phyloP scores from a whole-genome alignment of 2,113 vertebrate species.

The Willisornis vidua region DNA sequence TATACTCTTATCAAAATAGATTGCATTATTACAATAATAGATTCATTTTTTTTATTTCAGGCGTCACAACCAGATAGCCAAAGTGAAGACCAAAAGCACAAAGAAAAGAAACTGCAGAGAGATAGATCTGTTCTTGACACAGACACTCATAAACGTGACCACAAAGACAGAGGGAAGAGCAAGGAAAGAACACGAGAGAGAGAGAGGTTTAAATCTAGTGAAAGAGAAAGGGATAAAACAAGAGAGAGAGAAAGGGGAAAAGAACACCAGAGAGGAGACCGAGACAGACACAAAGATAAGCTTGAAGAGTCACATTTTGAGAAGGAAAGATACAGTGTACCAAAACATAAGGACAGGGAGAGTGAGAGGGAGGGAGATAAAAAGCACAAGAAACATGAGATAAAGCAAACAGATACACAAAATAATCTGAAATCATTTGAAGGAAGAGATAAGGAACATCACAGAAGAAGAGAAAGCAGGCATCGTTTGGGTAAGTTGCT shows the following conservation, averaged over 20 bases:
- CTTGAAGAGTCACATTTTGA: background rate
- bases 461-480: constrained; percentile 47
- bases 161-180: constrained; percentile 47
- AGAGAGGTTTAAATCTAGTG: constrained; percentile 55
- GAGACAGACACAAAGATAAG: background rate
- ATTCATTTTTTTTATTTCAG: constrained; percentile 27
- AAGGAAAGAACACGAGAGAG: constrained; percentile 63
- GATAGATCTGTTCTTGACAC: constrained; percentile 7
- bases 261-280: background rate
- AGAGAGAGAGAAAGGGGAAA: constrained; percentile 34
- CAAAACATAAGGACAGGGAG: constrained; percentile 48
- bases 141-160: constrained; percentile 21
- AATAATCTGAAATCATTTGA: constrained; percentile 2
- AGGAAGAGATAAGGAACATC: constrained; percentile 1
- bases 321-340: constrained; percentile 37
- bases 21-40: background rate
- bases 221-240: constrained; percentile 63
- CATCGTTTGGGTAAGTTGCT: constrained; percentile 42
- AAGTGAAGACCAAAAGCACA: constrained; percentile 67
- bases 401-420: background rate
- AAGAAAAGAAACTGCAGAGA: constrained; percentile 57
- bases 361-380: constrained; percentile 23
- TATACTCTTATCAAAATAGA: background rate
- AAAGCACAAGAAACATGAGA: constrained; percentile 31
- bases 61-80: constrained; percentile 24